Percentiles rank a stretch among this genome's conserved stretches.
phyloP scores from a whole-genome alignment of 2,113 vertebrate genomes.

The Gavialis gangeticus region DNA sequence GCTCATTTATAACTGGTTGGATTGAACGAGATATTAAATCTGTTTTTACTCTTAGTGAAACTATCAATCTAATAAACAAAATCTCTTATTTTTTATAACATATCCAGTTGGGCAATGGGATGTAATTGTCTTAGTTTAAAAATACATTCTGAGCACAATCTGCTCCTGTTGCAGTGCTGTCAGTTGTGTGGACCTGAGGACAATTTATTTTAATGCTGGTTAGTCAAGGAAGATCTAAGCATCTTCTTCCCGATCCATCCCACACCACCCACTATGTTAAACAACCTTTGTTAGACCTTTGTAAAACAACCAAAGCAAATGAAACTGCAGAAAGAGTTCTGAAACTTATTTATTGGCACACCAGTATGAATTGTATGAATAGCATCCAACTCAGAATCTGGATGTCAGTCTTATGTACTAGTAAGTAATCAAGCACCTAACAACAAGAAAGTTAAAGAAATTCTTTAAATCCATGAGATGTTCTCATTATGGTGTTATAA shows the following conservation, averaged over 20 bases:
- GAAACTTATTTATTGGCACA: background rate
- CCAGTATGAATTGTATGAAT: background rate
- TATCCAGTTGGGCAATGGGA: background rate
- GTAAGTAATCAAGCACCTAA: slow-evolving; percentile 16
- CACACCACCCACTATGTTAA: slow-evolving; percentile 4
- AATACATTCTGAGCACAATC: slow-evolving; percentile 9
- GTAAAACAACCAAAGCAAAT: background rate
- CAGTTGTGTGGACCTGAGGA: slow-evolving; percentile 24
- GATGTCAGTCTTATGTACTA: slow-evolving; percentile 14
- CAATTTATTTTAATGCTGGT: background rate
- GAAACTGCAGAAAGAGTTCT: background rate
- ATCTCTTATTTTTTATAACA: background rate
- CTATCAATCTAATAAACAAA: background rate
- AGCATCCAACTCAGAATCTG: slow-evolving; percentile 14
- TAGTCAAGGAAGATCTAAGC: background rate
- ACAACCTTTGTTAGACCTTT: background rate
- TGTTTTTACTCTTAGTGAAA: background rate
- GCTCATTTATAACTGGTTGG: background rate
- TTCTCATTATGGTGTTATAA: background rate
- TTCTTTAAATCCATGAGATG: slow-evolving; percentile 11
- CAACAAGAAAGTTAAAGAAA: background rate
- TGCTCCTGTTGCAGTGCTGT: background rate
- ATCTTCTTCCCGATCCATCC: background rate
- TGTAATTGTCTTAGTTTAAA: slow-evolving; percentile 22
- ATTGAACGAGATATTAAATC: background rate